Conservation (phyloP, 2,113 vertebrate genomes). For the Bubo bubo region DNA sequence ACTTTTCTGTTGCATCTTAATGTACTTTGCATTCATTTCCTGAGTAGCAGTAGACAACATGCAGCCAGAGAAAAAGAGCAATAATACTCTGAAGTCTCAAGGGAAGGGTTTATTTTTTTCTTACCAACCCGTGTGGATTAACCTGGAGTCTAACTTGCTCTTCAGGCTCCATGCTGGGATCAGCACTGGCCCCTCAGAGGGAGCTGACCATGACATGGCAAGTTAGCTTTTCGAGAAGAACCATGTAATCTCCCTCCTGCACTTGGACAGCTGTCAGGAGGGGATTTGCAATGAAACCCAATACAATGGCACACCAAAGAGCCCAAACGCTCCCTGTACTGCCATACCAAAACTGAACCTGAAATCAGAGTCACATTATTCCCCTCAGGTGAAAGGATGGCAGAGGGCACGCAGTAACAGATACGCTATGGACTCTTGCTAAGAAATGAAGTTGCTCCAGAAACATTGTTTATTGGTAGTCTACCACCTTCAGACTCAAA, state of each 20-base stretch:
- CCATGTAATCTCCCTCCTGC: not conserved
- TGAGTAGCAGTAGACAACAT: not conserved
- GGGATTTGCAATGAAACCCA: not conserved
- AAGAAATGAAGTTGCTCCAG: not conserved
- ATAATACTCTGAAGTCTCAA: not conserved
- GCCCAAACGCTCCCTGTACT: not conserved
- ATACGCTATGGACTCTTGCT: not conserved
- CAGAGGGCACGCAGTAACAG: not conserved
- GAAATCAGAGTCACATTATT: not conserved
- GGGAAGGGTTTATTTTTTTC: not conserved
- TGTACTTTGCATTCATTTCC: not conserved
- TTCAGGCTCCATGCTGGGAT: not conserved
- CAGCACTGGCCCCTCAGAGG: not conserved
- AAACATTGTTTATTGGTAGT: not conserved
- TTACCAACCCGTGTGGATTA: not conserved
- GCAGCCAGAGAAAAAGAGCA: not conserved
- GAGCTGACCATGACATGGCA: fast-evolving
- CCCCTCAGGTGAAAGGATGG: not conserved
- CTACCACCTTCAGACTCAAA: not conserved
- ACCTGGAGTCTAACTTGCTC: not conserved
- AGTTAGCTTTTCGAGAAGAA: not conserved
- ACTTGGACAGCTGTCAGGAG: not conserved
- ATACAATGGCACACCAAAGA: not conserved
- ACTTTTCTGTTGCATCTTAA: not conserved
- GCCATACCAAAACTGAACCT: not conserved